Evolutionary conservation across 2,888 invertebrate genomes (phyloP).

Genomic region (Leptopilina drosophilae): DNA sequence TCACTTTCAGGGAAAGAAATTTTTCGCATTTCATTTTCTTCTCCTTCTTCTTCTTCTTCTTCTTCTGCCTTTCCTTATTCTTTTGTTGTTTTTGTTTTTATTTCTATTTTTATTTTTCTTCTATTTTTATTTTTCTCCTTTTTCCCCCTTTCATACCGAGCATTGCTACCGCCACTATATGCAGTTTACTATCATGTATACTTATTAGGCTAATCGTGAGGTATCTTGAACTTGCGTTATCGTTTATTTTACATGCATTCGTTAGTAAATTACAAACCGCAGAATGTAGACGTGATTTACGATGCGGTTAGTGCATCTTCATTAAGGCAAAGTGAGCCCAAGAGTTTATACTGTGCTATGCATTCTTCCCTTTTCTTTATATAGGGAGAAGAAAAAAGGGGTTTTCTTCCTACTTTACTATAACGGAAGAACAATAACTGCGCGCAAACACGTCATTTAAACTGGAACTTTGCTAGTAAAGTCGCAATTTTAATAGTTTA

Average conservation of each 20-base stretch:
- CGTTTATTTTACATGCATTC: conserved; percentile 31
- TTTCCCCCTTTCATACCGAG: background rate
- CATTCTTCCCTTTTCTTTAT: background rate
- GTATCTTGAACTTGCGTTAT: conserved; percentile 23
- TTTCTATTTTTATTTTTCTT: no score
- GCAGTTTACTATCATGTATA: conserved; percentile 1
- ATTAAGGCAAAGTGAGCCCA: conserved; percentile 23
- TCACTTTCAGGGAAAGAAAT: conserved; percentile 12
- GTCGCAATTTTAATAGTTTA: no score
- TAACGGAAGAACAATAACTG: background rate
- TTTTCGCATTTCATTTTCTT: background rate
- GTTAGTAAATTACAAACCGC: conserved; percentile 36
- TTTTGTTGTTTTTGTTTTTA: no score
- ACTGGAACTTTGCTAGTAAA: background rate
- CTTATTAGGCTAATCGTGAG: conserved; percentile 27
- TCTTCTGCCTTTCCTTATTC: no score
- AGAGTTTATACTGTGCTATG: conserved; percentile 1
- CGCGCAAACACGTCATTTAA: background rate
- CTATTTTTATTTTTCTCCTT: background rate
- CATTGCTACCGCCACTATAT: background rate
- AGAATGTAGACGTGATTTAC: conserved; percentile 37
- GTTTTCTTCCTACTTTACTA: background rate
- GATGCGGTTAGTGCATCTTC: conserved; percentile 31
- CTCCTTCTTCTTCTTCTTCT: background rate
- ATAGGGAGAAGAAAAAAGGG: background rate